Evolutionary conservation across 2,888 invertebrate species (phyloP), one percentile per base, ranked within the genome.

Genomic region (Meloe dianella): DNA sequence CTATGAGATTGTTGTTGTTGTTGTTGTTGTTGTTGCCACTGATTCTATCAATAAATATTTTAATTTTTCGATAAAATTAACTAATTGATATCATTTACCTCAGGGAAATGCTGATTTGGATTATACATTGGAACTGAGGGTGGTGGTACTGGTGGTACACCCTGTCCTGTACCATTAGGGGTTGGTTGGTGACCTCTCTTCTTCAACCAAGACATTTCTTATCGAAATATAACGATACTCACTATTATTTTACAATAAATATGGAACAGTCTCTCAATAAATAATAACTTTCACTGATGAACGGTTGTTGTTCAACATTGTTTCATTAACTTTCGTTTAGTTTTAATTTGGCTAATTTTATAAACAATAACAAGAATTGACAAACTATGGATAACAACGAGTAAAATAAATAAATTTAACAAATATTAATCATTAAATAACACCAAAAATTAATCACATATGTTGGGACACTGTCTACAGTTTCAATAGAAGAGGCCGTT

Each of bases 21-120:
- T 83, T 84, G 85, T 76, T 82, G 83, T 73, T 83, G 84, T 72
- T 83, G 84, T 71, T 84, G 85, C 78, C 82, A 81, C 61, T 82
- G 80, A 63, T 73, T 79, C 77, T 81, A 63, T 35, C 74, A 73
- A 71, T 30, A 47, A 51, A 60, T 38, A 54, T 60, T 63, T 61
- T 47, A 51, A n/a, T 12, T 61, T 47, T 38, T 35, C 9, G 57
- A 17, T 10, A 1, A 7, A 2, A 63, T 17, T 30, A 57, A 14
- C 30, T 8, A 54, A n/a, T n/a, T 29, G 10, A 20, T 27, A 27
- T 12, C 12, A 74, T 70, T 77, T 77, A 82, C 82, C 75, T 81
- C 80, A 76, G 75, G 72, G 77, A 78, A 79, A 81, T 82, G 82
- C 78, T 83, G 82, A 78, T 82, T 83, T 22, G 83, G 82, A 71